Conservation (phyloP, 2,888 invertebrate genomes). For the Drosophila mayaguana region DNA sequence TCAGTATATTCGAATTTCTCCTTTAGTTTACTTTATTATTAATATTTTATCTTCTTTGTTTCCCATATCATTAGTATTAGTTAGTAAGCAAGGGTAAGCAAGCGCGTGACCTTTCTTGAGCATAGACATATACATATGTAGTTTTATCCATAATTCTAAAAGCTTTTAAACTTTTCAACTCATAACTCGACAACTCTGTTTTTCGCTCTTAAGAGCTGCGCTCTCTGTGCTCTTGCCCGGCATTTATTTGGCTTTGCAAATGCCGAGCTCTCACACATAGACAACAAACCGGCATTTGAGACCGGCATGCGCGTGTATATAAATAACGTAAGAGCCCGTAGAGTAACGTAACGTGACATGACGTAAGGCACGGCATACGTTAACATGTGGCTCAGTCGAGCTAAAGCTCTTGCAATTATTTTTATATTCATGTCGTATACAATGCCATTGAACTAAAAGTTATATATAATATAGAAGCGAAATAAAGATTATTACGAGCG, state of each 20-base stretch:
- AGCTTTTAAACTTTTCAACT: background rate
- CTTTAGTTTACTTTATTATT: no score
- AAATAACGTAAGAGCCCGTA: conserved; percentile 38
- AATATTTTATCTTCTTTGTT: no score
- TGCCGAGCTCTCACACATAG: conserved; percentile 24
- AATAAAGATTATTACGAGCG: conserved; percentile 6
- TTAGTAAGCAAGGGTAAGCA: no score
- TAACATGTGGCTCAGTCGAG: background rate
- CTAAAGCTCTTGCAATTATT: background rate
- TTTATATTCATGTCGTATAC: conserved; percentile 15
- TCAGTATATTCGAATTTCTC: no score
- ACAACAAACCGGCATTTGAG: conserved; percentile 59
- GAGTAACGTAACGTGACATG: conserved; percentile 12
- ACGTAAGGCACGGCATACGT: background rate
- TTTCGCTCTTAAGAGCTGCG: conserved; percentile 43
- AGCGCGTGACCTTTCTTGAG: no score
- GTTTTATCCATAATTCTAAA: background rate
- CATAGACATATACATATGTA: no score
- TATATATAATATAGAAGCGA: conserved; percentile 6
- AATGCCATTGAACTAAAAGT: conserved; percentile 54
- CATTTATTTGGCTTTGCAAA: conserved; percentile 52
- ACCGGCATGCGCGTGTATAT: conserved; percentile 35
- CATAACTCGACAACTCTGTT: conserved; percentile 59
- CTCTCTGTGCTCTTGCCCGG: conserved; percentile 46
- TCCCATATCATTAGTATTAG: no score